These are phyloP conservation scores for Alligator sinensis DNA, from an alignment of 2,113 vertebrate genomes.

Conservation along the genomic window DNA sequence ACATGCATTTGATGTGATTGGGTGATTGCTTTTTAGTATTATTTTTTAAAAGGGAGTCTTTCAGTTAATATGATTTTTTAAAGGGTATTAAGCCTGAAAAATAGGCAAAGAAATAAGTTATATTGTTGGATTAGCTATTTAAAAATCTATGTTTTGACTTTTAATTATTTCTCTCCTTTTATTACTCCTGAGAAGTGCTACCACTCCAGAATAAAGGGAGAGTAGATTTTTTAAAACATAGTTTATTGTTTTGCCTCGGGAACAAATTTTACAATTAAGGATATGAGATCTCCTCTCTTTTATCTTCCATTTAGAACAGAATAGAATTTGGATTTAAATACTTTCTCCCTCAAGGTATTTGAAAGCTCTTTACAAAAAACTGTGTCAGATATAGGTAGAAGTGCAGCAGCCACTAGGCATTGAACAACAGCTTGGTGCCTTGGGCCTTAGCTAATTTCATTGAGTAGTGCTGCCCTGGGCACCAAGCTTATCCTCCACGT, in stretches of 20 bases:
- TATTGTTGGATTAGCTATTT: background rate
- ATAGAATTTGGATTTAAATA: background rate
- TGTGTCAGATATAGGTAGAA: background rate
- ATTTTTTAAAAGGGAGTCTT: background rate
- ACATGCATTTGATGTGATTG: background rate
- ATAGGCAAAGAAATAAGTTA: background rate
- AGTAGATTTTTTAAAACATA: background rate
- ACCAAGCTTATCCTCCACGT: background rate
- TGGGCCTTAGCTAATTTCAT: background rate
- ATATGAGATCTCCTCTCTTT: background rate
- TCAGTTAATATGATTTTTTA: background rate
- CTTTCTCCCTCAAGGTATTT: background rate
- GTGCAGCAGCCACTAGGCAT: background rate
- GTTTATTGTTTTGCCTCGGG: background rate
- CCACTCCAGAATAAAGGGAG: background rate
- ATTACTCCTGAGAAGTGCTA: background rate
- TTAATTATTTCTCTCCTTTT: constrained; percentile 2
- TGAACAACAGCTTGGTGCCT: background rate
- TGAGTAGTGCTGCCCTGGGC: constrained; percentile 9
- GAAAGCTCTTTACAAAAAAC: background rate
- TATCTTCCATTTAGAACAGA: background rate
- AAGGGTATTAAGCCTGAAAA: constrained; percentile 1
- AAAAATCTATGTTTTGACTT: background rate
- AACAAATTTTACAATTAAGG: constrained; percentile 2
- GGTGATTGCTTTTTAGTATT: background rate